These are phyloP conservation scores for Nycticebus coucang DNA, from an alignment of 2,113 vertebrate species.

Conservation along the genomic window DNA sequence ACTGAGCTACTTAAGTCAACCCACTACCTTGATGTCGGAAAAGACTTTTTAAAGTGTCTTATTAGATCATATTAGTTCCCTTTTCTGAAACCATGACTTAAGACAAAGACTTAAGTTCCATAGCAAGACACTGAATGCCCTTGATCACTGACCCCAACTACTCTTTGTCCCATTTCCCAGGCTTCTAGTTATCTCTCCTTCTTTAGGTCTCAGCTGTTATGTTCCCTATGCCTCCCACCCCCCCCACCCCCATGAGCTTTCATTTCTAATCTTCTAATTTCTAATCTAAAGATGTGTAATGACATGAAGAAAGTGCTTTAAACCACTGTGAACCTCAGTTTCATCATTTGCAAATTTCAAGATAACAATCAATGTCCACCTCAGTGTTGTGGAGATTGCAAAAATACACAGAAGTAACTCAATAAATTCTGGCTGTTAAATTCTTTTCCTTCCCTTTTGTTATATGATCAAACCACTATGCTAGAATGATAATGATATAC, in stretches of 20 bases:
- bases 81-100: not conserved
- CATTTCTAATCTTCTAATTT: not conserved
- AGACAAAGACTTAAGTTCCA: not conserved
- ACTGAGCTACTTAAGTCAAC: not conserved
- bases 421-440: not conserved
- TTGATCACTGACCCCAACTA: not conserved
- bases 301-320: not conserved
- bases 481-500: not conserved
- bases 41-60: not conserved
- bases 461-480: not conserved
- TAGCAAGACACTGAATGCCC: not conserved
- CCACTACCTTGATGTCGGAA: not conserved
- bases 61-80: not conserved
- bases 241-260: not conserved
- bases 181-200: no score
- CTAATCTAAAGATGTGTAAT: not conserved
- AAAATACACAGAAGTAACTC: not conserved
- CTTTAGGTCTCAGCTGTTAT: not conserved
- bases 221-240: not conserved
- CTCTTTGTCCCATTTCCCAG: not conserved
- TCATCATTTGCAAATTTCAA: not conserved
- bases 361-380: not conserved
- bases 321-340: not conserved
- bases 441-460: conserved; percentile 16
- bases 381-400: not conserved